These are phyloP conservation scores for Neodiprion fabricii DNA, from an alignment of 1,140 invertebrate genomes.

Conservation along the genomic window DNA sequence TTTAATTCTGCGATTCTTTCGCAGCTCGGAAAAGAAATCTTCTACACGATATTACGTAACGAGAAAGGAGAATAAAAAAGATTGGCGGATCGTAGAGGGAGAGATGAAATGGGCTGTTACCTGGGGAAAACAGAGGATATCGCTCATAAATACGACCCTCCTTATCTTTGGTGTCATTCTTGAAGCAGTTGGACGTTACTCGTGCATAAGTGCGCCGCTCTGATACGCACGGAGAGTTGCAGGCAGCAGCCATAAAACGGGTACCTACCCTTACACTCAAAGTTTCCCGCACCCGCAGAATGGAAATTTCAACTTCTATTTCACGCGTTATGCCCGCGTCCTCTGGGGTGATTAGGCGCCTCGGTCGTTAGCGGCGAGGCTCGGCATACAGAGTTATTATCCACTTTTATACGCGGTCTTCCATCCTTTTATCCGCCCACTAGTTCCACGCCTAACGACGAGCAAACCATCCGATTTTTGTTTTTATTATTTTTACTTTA, in stretches of 20 bases:
- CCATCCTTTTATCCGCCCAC: not conserved
- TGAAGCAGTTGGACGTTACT: not conserved
- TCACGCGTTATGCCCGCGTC: constrained; percentile 2
- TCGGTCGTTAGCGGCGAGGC: not conserved
- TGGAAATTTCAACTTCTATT: constrained; percentile 7
- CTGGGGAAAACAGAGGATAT: not conserved
- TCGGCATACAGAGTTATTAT: not conserved
- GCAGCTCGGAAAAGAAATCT: not conserved
- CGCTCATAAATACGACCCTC: constrained; percentile 4
- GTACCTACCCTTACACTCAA: not conserved
- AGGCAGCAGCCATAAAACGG: not conserved
- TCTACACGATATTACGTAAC: not conserved
- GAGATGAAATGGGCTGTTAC: not conserved
- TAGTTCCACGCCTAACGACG: not conserved
- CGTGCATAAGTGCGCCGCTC: not conserved
- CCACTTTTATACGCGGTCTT: not conserved
- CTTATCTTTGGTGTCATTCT: constrained; percentile 4
- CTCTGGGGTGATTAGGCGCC: not conserved
- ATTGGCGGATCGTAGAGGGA: not conserved
- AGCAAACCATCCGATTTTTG: not conserved
- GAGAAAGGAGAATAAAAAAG: not conserved
- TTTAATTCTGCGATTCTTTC: no score
- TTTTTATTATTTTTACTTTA: no score
- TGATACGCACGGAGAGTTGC: not conserved
- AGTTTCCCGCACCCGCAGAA: not conserved